phyloP scores from a whole-genome alignment of 2,113 vertebrate species.

The Edolisoma coerulescens region DNA sequence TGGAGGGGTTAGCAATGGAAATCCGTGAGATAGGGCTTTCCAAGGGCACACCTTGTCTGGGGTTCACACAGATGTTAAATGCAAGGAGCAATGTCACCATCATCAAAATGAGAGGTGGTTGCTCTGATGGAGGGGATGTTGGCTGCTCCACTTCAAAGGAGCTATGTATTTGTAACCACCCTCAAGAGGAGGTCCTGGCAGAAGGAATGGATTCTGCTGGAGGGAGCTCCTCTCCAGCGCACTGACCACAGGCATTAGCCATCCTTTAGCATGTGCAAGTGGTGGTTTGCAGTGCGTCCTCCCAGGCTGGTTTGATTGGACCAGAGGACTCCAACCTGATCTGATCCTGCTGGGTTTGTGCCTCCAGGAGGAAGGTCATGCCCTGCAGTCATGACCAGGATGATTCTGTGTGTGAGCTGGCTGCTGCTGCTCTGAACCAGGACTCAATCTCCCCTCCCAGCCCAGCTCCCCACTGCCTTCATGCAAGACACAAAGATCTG shows the following conservation, averaged over 20 bases:
- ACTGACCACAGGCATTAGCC: no score
- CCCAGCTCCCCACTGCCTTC: not conserved
- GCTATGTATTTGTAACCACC: fast-evolving
- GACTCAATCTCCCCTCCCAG: not conserved
- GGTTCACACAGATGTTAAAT: not conserved
- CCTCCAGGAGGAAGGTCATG: not conserved
- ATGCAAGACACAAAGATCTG: not conserved
- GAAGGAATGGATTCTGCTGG: not conserved
- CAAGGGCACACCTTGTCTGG: not conserved
- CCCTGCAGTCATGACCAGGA: not conserved
- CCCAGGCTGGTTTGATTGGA: not conserved
- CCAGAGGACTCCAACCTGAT: not conserved
- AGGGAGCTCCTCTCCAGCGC: not conserved
- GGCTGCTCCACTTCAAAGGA: not conserved
- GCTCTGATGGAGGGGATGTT: not conserved
- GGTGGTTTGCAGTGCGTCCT: not conserved
- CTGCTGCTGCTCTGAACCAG: not conserved
- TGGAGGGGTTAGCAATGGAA: not conserved
- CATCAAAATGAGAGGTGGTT: not conserved
- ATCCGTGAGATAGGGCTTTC: not conserved
- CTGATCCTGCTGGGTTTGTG: not conserved
- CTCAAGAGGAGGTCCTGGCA: not conserved
- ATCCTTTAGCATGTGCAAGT: no score
- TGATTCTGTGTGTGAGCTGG: fast-evolving
- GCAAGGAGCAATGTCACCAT: not conserved